Evolutionary conservation across 2,797 vertebrate genomes (phyloP).

Genomic region (Manis pentadactyla): DNA sequence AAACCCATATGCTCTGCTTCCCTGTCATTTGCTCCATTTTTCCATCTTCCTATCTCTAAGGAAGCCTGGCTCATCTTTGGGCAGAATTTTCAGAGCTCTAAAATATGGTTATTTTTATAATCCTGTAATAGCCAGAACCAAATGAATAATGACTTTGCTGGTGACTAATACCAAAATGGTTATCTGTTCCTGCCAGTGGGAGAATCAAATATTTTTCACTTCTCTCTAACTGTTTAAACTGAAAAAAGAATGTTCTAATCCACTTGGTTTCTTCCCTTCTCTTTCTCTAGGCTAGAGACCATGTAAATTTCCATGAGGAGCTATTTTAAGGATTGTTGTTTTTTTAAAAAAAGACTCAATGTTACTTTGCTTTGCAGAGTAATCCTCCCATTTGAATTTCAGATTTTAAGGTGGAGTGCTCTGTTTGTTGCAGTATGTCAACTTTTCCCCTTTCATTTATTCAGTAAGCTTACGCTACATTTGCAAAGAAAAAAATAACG

Average conservation of each 20-base stretch:
- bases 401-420: constrained; percentile 65
- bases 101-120: constrained; percentile 14
- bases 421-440: constrained; percentile 61
- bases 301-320: constrained; percentile 80
- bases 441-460: constrained; percentile 55
- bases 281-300: constrained; percentile 71
- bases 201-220: constrained; percentile 69
- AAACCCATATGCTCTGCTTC: background rate
- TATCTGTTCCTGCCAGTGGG: constrained; percentile 46
- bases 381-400: constrained; percentile 69
- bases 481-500: constrained; percentile 47
- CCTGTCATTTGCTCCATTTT: background rate
- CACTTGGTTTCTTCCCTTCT: constrained; percentile 50
- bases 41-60: background rate
- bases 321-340: background rate
- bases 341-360: background rate
- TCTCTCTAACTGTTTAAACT: constrained; percentile 71
- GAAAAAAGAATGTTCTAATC: constrained; percentile 80
- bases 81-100: constrained; percentile 20
- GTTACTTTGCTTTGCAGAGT: constrained; percentile 74
- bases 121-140: background rate
- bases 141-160: background rate
- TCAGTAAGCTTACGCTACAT: background rate
- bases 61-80: background rate
- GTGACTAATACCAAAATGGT: constrained; percentile 59